Base-by-base conservation (phyloP, 1,140 invertebrate genomes). In the Diuraphis noxia region DNA sequence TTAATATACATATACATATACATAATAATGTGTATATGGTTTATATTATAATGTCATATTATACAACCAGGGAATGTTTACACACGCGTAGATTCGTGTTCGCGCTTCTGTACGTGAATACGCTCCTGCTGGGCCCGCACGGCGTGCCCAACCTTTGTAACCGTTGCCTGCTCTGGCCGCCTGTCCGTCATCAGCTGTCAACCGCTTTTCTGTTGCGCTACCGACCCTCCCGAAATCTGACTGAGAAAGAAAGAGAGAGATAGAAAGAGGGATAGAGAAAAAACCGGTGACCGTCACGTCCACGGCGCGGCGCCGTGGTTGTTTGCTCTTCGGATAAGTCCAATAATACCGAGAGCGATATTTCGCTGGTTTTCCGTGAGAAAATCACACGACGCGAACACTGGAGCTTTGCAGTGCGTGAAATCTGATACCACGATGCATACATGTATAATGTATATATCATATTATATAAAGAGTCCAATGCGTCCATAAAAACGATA, bases 291-390 rank as follows among this genome's bases (percentile, higher is more conserved):
- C 56, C 56, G 40, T 25, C 38, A 41, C 81, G 52, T 88, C 63
- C 38, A 43, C 38, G 56, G 84, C 43, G 41, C 38, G 56, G 84
- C 43, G 41, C 40, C 49, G 52, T n/a, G 56, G 56, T 72, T 89
- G 89, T 91, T 91, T 91, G 89, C 77, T 81, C 82, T 91, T 43
- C 89, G 89, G 89, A 91, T 91, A 49, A 91, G 43, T 46, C 41
- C 41, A 63, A 40, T 72, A n/a, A 72, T 72, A 72, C 52, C 52
- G 36, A 40, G 52, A 56, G 49, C 25, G 30, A 88, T 40, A 63
- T 56, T 85, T 34, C 41, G 84, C 40, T 36, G 49, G 49, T 72
- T 90, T 77, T 79, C 30, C 88, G 88, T 90, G 88, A 90, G 88
- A 90, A 90, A 88, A 77, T 81, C 36, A 86, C 46, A 86, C 85